These are phyloP conservation scores for Hydra vulgaris DNA, from an alignment of 30 jellyfish, hydroid and myxozoan species.

Conservation along the genomic window DNA sequence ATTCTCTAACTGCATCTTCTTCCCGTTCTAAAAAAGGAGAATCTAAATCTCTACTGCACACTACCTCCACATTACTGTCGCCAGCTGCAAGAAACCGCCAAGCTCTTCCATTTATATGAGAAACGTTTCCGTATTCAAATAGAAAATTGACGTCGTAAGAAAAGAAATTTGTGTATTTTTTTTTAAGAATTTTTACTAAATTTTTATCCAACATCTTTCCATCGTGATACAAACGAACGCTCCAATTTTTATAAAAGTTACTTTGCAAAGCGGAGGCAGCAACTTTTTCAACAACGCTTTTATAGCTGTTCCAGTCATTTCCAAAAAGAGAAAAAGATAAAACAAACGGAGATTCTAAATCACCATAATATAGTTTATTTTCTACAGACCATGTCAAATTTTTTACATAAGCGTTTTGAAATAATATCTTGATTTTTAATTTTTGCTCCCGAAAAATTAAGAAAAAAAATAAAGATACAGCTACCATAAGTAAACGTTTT, in stretches of 20 bases:
- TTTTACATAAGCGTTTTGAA: no score
- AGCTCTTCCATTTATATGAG: constrained; percentile 2
- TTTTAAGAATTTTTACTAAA: neutral
- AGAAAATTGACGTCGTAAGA: neutral
- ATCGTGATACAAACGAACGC: neutral
- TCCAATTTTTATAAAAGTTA: neutral
- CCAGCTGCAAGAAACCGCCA: constrained; percentile 17
- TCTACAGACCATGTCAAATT: no score
- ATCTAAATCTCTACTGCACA: constrained; percentile 13
- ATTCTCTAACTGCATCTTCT: constrained; percentile 20
- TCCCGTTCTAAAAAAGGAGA: constrained; percentile 15
- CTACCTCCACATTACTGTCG: neutral
- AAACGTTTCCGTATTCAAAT: neutral
- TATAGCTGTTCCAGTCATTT: no score
- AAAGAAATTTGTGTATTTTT: neutral
- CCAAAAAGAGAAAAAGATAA: no score
- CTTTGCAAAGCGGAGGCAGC: neutral
- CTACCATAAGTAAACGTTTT: no score
- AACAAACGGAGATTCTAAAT: no score
- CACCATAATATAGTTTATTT: no score
- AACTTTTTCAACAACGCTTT: neutral
- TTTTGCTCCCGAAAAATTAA: no score
- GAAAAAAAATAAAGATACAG: no score
- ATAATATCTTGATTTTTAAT: no score
- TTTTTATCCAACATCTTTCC: neutral